phyloP scores from a whole-genome alignment of 64 coral and sea anemone species.

The Porites lutea region DNA sequence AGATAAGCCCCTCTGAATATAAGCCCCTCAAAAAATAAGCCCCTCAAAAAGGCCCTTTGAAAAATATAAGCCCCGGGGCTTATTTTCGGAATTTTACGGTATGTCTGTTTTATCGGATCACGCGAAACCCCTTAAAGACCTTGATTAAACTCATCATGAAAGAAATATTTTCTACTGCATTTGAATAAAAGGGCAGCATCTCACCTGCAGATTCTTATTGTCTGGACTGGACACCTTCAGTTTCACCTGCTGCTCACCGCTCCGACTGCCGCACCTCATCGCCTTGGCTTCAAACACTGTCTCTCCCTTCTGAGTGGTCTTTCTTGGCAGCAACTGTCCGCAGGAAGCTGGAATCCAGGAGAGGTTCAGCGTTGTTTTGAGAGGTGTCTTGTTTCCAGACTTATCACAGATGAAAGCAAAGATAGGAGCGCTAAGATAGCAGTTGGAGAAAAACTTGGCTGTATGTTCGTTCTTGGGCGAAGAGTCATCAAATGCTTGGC shows the following conservation, averaged over 20 bases:
- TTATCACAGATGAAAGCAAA: constrained; percentile 75
- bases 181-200: neutral
- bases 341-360: constrained; percentile 67
- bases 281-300: constrained; percentile 64
- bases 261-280: constrained; percentile 52
- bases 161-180: neutral
- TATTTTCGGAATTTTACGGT: too few species aligned
- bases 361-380: constrained; percentile 70
- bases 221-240: constrained; percentile 72
- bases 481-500: constrained; percentile 75
- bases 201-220: constrained; percentile 70
- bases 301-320: constrained; percentile 74
- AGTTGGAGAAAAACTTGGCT: constrained; percentile 62
- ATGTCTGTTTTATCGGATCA: too few species aligned
- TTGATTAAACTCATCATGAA: too few species aligned
- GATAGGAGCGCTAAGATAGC: constrained; percentile 59
- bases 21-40: too few species aligned
- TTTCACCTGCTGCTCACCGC: constrained; percentile 71
- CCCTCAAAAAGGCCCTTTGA: too few species aligned
- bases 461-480: constrained; percentile 67
- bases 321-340: constrained; percentile 62
- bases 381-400: constrained; percentile 76
- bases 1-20: too few species aligned
- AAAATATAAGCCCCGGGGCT: too few species aligned
- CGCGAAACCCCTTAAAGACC: too few species aligned